A percentile compares a stretch with the other conserved stretches of the same genome.
These are phyloP conservation scores for Ochotona princeps DNA, from an alignment of 2,113 vertebrate species.

Conservation along the genomic window DNA sequence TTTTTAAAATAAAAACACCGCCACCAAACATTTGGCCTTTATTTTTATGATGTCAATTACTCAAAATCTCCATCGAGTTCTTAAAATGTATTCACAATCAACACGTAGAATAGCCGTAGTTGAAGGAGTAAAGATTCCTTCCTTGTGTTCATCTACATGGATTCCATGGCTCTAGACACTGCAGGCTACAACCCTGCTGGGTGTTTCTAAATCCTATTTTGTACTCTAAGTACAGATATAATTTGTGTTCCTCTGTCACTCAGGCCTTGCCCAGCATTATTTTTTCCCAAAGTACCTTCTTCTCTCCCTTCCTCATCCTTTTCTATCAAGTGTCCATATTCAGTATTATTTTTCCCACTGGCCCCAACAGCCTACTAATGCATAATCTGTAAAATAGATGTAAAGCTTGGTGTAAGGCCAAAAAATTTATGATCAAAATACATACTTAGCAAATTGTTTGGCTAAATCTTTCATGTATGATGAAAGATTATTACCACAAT, in stretches of 20 bases:
- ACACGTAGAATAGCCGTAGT: neutral
- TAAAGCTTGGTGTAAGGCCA: conserved; percentile 84
- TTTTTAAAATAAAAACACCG: conserved; percentile 13
- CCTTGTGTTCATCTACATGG: conserved; percentile 44
- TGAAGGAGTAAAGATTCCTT: conserved; percentile 30
- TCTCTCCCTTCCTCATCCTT: conserved; percentile 49
- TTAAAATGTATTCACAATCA: conserved; percentile 55
- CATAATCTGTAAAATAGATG: conserved; percentile 82
- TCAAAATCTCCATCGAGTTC: conserved; percentile 61
- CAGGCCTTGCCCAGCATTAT: conserved; percentile 13
- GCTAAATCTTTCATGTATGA: conserved; percentile 90
- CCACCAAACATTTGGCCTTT: conserved; percentile 46
- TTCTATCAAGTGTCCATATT: conserved; percentile 67
- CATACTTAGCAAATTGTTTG: conserved; percentile 90
- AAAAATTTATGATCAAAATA: conserved; percentile 89
- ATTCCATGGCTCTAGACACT: conserved; percentile 34
- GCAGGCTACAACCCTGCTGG: conserved; percentile 21
- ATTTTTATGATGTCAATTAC: conserved; percentile 45
- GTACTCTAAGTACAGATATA: neutral
- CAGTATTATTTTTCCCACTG: conserved; percentile 69
- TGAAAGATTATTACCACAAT: conserved; percentile 91
- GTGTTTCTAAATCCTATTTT: conserved; percentile 53
- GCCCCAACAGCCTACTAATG: conserved; percentile 43
- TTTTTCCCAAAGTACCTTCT: conserved; percentile 71
- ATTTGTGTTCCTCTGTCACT: conserved; percentile 59